Conservation (phyloP, 92 coral and sea anemone species). For the Palythoa heliodiscus region DNA sequence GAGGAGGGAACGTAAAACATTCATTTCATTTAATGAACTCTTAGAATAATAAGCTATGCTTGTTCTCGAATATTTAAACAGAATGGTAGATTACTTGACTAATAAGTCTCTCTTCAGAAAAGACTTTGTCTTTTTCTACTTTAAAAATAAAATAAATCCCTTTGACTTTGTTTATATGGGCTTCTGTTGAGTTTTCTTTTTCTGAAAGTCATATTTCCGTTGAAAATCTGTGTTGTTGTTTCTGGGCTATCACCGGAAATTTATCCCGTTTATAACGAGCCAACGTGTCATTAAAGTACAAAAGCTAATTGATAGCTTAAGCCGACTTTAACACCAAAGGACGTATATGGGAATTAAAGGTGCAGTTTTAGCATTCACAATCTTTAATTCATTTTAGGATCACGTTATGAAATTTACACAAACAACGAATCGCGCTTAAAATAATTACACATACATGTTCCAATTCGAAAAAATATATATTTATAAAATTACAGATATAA, state of each 20-base stretch:
- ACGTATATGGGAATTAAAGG: neutral
- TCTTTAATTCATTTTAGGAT: too few relatives aligned
- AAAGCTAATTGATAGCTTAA: neutral
- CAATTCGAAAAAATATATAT: neutral
- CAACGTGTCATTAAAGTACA: neutral
- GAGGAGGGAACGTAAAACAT: neutral
- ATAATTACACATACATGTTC: conserved; percentile 13
- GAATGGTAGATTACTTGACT: neutral
- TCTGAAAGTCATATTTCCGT: neutral
- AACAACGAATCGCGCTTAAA: conserved; percentile 6
- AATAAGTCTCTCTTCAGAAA: neutral
- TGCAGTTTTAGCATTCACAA: neutral
- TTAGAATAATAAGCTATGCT: neutral
- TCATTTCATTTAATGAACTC: neutral
- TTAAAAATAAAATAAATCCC: neutral
- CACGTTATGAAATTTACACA: conserved; percentile 24
- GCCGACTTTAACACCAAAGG: neutral
- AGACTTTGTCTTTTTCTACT: neutral
- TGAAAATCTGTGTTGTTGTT: conserved; percentile 16
- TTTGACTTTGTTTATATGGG: conserved; percentile 3
- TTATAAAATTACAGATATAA: neutral
- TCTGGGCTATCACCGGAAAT: conserved; percentile 28
- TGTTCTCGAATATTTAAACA: neutral
- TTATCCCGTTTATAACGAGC: conserved; percentile 26
- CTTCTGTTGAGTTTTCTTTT: conserved; percentile 8